These are phyloP conservation scores for Megalops atlanticus DNA, from an alignment of 2,113 vertebrate genomes.

Conservation along the genomic window DNA sequence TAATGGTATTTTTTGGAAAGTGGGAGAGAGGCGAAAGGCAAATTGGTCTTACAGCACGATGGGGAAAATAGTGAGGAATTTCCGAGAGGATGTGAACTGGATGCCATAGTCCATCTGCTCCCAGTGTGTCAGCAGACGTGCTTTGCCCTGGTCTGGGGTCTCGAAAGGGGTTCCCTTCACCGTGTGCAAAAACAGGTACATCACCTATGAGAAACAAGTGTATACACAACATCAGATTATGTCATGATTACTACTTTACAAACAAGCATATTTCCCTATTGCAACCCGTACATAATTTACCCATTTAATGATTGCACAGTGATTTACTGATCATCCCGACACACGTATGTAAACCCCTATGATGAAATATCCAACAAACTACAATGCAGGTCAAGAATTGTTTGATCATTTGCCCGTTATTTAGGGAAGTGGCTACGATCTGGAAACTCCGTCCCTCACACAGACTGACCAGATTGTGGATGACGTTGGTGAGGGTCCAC, in stretches of 20 bases:
- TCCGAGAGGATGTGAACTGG: constrained; percentile 89
- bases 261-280: too few relatives aligned
- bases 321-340: too few relatives aligned
- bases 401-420: too few relatives aligned
- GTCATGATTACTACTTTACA: too few relatives aligned
- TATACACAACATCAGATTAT: too few relatives aligned
- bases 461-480: constrained; percentile 88
- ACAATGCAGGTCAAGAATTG: too few relatives aligned
- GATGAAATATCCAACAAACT: too few relatives aligned
- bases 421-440: too few relatives aligned
- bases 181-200: constrained; percentile 90
- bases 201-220: constrained; percentile 67
- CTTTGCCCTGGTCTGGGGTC: constrained; percentile 90
- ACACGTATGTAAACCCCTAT: too few relatives aligned
- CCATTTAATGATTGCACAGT: too few relatives aligned
- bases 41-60: constrained; percentile 82
- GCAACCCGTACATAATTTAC: too few relatives aligned
- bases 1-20: background rate
- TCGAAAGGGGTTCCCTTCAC: constrained; percentile 94
- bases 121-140: constrained; percentile 90
- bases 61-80: constrained; percentile 91
- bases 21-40: background rate
- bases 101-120: constrained; percentile 92
- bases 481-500: constrained; percentile 93
- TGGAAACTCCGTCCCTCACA: too few relatives aligned